Percentiles rank a stretch among this genome's conserved stretches.
phyloP scores from a whole-genome alignment of 2,113 vertebrate genomes.

The Alaudala cheleensis region DNA sequence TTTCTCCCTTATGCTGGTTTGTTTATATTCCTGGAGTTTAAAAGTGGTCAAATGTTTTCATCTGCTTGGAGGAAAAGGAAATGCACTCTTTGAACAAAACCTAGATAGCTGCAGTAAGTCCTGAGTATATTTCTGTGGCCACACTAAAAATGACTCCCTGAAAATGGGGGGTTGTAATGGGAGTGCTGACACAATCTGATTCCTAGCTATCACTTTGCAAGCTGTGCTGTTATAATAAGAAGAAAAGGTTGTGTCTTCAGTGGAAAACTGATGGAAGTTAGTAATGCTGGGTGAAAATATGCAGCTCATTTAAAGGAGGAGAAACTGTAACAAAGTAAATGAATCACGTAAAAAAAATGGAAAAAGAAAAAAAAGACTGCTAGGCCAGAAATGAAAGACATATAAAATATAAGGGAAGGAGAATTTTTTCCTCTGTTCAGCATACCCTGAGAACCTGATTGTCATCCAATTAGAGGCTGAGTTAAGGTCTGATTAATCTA shows the following conservation, averaged over 20 bases:
- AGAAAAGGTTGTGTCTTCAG: constrained; percentile 58
- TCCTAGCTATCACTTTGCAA: constrained; percentile 65
- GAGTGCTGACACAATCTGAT: constrained; percentile 63
- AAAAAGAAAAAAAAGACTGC: not conserved
- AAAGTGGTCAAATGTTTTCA: not conserved
- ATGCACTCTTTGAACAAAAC: constrained; percentile 11
- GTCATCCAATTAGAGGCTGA: constrained; percentile 77
- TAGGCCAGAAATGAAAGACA: constrained; percentile 53
- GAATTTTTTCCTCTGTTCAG: constrained; percentile 36
- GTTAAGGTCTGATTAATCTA: constrained; percentile 78
- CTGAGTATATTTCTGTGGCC: constrained; percentile 5
- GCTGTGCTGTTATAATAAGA: constrained; percentile 66
- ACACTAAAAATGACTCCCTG: constrained; percentile 50
- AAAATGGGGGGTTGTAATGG: constrained; percentile 36
- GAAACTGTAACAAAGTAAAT: constrained; percentile 56
- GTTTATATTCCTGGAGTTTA: not conserved
- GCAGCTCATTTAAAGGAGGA: constrained; percentile 66
- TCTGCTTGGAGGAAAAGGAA: not conserved
- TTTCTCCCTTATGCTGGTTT: not conserved
- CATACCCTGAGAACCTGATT: constrained; percentile 70
- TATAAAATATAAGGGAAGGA: constrained; percentile 44
- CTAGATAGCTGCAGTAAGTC: constrained; percentile 3
- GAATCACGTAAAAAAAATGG: constrained; percentile 10
- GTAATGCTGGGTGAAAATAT: constrained; percentile 62
- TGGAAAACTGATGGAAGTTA: constrained; percentile 65